Percentiles rank a stretch among this genome's conserved stretches.
Evolutionary conservation across 2,888 invertebrate genomes (phyloP).

Genomic region (Drosophila nr. perissopoda): DNA sequence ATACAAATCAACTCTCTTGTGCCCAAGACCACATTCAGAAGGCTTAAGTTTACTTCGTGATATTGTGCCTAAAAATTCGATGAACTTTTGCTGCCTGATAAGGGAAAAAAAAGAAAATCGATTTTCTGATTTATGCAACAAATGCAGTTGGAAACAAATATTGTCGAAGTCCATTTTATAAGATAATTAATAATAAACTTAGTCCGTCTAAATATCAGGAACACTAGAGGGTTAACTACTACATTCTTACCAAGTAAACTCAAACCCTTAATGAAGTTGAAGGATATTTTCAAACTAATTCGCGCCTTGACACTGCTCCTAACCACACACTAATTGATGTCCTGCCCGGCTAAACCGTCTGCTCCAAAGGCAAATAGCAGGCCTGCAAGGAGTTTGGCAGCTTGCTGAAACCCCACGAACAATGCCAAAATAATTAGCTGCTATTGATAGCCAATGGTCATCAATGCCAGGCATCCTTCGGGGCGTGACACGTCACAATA

Average conservation of each 20-base stretch:
- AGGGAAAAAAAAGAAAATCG: background rate
- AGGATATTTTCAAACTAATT: conserved; percentile 1
- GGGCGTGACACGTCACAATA: conserved; percentile 80
- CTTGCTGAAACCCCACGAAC: conserved; percentile 60
- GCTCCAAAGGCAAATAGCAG: conserved; percentile 45
- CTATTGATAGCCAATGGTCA: conserved; percentile 57
- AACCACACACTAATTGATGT: conserved; percentile 58
- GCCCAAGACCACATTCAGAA: too few relatives aligned
- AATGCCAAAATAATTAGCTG: conserved; percentile 75
- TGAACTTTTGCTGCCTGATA: too few relatives aligned
- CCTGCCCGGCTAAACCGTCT: conserved; percentile 39
- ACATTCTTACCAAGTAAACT: background rate
- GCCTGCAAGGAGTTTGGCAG: conserved; percentile 30
- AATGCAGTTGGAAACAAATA: background rate
- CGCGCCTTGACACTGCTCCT: conserved; percentile 6
- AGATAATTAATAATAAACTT: background rate
- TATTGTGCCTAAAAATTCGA: too few relatives aligned
- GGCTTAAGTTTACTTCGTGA: too few relatives aligned
- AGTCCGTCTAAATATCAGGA: background rate
- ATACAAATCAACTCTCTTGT: too few relatives aligned
- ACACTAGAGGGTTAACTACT: background rate
- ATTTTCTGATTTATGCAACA: background rate
- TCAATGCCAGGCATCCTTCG: conserved; percentile 30
- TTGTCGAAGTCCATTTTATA: background rate
- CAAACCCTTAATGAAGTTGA: background rate